Evolutionary conservation across 1,140 invertebrate species (phyloP).

Genomic region (Eurosta solidaginis): DNA sequence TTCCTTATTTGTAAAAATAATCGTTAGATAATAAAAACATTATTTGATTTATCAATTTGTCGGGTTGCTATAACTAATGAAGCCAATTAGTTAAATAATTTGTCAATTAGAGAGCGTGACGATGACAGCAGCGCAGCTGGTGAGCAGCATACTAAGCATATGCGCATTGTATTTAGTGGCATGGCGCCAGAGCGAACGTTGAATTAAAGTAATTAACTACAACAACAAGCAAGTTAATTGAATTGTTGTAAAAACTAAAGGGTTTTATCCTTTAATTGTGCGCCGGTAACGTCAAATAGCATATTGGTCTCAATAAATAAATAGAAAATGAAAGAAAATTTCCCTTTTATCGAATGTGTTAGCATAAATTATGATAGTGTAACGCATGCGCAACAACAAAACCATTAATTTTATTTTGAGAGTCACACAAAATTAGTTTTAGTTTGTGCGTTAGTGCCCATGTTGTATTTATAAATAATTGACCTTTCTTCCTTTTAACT

Average conservation of each 20-base stretch:
- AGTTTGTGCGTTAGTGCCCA: neutral
- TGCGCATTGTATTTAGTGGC: neutral
- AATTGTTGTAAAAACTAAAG: neutral
- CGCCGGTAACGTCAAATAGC: neutral
- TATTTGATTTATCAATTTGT: conserved; percentile 2
- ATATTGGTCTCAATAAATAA: neutral
- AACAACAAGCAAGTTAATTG: neutral
- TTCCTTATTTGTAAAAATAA: neutral
- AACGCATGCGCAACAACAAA: neutral
- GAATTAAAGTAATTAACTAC: too few species aligned
- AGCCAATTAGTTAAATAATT: conserved; percentile 16
- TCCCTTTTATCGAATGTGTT: neutral
- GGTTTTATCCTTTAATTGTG: neutral
- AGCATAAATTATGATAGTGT: conserved; percentile 4
- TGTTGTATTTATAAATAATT: too few species aligned
- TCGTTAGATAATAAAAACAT: neutral
- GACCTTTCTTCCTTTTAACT: too few species aligned
- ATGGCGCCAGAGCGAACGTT: neutral
- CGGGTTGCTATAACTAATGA: neutral
- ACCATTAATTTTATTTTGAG: neutral
- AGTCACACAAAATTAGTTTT: neutral
- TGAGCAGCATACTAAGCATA: neutral
- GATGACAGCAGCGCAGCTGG: conserved; percentile 2
- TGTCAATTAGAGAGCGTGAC: neutral
- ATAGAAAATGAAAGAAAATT: neutral